Conservation (phyloP, 1,140 invertebrate species). For the Cepaea nemoralis region DNA sequence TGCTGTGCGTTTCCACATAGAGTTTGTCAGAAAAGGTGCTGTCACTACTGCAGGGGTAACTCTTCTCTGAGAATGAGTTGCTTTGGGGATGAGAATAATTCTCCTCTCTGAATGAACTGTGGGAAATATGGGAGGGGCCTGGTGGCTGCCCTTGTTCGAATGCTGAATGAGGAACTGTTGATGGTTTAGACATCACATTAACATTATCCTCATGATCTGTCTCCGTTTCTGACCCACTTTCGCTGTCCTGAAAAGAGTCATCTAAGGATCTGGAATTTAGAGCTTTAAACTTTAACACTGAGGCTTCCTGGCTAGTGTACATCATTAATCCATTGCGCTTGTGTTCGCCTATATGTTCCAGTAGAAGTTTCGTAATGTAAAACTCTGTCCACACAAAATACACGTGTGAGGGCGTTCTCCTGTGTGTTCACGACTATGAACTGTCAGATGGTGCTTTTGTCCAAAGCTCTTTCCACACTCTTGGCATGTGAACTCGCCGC, state of each 20-base stretch:
- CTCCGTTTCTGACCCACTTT: slow-evolving; percentile 22
- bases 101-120: not conserved
- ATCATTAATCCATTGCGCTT: slow-evolving; percentile 19
- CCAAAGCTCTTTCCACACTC: slow-evolving; percentile 41
- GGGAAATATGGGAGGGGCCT: not conserved
- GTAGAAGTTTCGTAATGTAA: slow-evolving; percentile 18
- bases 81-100: not conserved
- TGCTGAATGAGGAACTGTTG: not conserved
- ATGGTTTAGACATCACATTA: not conserved
- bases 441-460: slow-evolving; percentile 42
- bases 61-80: not conserved
- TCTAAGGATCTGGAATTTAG: not conserved
- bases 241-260: not conserved
- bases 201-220: slow-evolving; percentile 25
- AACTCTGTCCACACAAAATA: slow-evolving; percentile 42
- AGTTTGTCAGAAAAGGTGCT: not conserved
- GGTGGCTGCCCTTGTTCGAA: not conserved
- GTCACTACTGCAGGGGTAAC: not conserved
- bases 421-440: slow-evolving; percentile 35
- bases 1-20: not conserved
- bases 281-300: not conserved
- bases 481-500: slow-evolving; percentile 39
- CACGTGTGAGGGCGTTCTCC: slow-evolving; percentile 38
- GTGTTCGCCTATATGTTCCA: slow-evolving; percentile 29
- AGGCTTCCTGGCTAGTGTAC: slow-evolving; percentile 1